phyloP scores from a whole-genome alignment of 2,888 invertebrate genomes.

The Pyrrhosoma nymphula region DNA sequence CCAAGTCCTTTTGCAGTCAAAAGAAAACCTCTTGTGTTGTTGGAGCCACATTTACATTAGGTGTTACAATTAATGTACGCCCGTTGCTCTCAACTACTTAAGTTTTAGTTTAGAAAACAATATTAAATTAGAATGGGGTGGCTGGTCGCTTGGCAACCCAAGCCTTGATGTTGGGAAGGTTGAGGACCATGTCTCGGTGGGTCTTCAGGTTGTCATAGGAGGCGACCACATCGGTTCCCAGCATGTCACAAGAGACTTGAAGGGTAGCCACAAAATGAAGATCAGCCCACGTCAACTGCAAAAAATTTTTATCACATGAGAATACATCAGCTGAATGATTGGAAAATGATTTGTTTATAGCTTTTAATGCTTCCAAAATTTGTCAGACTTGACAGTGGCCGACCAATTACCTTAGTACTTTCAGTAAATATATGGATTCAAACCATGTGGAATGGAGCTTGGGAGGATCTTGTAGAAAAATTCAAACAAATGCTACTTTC shows the following conservation, averaged over 20 bases:
- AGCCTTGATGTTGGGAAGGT: constrained; percentile 74
- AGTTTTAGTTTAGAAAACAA: background rate
- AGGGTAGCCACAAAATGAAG: constrained; percentile 66
- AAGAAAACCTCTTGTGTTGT: background rate
- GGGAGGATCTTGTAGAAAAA: no score
- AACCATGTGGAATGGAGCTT: no score
- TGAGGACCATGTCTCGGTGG: constrained; percentile 73
- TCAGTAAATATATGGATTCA: no score
- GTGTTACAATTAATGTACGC: background rate
- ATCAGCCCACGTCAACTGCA: constrained; percentile 66
- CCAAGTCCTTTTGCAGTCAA: background rate
- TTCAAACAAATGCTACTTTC: no score
- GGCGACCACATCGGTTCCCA: constrained; percentile 72
- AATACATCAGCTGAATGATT: background rate
- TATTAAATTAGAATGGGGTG: constrained; percentile 73
- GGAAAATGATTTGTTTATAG: no score
- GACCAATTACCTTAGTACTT: no score
- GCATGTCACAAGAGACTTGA: constrained; percentile 54
- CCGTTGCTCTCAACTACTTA: background rate
- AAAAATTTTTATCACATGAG: background rate
- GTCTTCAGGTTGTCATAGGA: constrained; percentile 74
- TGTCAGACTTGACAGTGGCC: no score
- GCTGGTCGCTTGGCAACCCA: constrained; percentile 75
- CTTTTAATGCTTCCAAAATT: no score
- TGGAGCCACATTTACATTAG: background rate